Conservation (phyloP, 92 coral and sea anemone genomes). For the Bergia sp. region DNA sequence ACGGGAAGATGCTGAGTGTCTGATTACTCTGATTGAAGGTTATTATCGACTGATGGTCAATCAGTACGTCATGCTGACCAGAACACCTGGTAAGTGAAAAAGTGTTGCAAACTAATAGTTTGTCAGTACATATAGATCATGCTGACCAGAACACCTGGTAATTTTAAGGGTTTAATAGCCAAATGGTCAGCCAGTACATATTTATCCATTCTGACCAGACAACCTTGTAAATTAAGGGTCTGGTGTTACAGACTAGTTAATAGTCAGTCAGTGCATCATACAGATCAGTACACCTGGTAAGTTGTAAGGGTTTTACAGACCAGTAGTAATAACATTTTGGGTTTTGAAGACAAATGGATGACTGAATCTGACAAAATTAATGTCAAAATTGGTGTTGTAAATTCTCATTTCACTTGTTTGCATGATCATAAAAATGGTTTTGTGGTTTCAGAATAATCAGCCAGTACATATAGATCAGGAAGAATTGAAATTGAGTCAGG, state of each 20-base stretch:
- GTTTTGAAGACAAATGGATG: too few relatives aligned
- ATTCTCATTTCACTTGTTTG: too few relatives aligned
- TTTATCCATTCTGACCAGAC: conserved; percentile 50
- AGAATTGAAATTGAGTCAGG: too few relatives aligned
- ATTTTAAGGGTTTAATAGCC: conserved; percentile 82
- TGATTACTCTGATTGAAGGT: conserved; percentile 82
- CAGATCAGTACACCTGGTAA: background rate
- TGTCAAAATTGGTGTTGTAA: too few relatives aligned
- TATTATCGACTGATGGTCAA: conserved; percentile 89
- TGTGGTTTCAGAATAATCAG: conserved; percentile 31
- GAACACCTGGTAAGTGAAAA: conserved; percentile 26
- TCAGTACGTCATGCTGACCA: conserved; percentile 76
- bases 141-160: background rate
- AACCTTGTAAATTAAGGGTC: background rate
- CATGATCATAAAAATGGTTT: too few relatives aligned
- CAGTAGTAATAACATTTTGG: conserved; percentile 37
- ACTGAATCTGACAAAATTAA: too few relatives aligned
- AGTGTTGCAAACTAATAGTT: background rate
- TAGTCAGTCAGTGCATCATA: too few relatives aligned
- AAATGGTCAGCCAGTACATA: conserved; percentile 83
- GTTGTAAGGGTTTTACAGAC: conserved; percentile 81
- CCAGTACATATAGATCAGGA: conserved; percentile 57
- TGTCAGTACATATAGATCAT: too few relatives aligned
- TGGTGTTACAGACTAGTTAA: background rate
- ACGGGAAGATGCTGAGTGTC: conserved; percentile 72